Percentiles rank a stretch among this genome's conserved stretches.
Conservation (phyloP, 2,113 vertebrate species). For the Aythya baeri region DNA sequence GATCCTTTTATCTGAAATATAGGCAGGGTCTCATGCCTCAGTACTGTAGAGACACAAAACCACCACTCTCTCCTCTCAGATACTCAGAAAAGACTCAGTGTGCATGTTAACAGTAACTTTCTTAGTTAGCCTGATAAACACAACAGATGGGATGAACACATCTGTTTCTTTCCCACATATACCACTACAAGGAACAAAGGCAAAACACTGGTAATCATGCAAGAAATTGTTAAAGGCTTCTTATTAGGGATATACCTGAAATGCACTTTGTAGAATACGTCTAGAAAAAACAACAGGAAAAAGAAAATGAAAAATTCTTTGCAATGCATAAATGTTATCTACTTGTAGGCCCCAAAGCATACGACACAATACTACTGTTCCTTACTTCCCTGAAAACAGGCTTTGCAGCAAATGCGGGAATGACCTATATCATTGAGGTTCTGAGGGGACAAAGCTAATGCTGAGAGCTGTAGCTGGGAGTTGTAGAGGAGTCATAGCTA, state of each 20-base stretch:
- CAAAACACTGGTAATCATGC: not conserved
- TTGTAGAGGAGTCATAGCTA: not conserved
- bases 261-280: not conserved
- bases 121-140: not conserved
- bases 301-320: not conserved
- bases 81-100: not conserved
- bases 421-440: not conserved
- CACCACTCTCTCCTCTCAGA: not conserved
- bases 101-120: not conserved
- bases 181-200: not conserved
- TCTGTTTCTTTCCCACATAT: not conserved
- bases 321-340: not conserved
- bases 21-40: not conserved
- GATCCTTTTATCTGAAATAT: not conserved
- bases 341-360: not conserved
- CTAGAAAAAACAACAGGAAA: not conserved
- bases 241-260: not conserved
- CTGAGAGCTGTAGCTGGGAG: not conserved
- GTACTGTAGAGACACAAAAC: not conserved
- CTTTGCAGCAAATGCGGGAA: not conserved
- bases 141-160: not conserved
- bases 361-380: not conserved
- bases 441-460: not conserved
- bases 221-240: not conserved
- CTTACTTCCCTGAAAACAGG: not conserved